A percentile compares a stretch with the other conserved stretches of the same genome.
Evolutionary conservation across 2,797 vertebrate genomes (phyloP).

Genomic region (Brachyrhaphis roseni): DNA sequence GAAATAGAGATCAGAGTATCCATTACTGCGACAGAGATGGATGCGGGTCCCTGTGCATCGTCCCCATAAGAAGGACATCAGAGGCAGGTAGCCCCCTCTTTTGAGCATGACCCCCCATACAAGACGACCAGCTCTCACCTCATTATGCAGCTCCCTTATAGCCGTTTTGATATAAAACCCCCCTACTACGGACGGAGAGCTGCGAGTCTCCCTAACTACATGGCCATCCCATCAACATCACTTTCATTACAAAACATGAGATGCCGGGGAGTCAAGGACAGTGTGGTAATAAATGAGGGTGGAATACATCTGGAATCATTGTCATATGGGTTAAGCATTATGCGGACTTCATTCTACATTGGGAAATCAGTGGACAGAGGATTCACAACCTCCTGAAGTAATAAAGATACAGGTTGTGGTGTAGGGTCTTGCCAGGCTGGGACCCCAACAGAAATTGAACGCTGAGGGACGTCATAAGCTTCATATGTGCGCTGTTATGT

Average conservation of each 20-base stretch:
- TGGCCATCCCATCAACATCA: conserved; percentile 87
- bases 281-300: conserved; percentile 88
- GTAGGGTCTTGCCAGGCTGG: conserved; percentile 68
- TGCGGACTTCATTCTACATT: conserved; percentile 86
- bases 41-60: conserved; percentile 81
- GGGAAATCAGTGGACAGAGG: conserved; percentile 84
- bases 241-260: conserved; percentile 92
- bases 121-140: conserved; percentile 85
- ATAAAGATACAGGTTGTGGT: conserved; percentile 83
- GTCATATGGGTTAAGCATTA: conserved; percentile 86
- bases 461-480: conserved; percentile 55
- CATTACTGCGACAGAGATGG: conserved; percentile 89
- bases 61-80: conserved; percentile 88
- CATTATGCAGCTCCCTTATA: conserved; percentile 88
- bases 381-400: conserved; percentile 82
- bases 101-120: conserved; percentile 83
- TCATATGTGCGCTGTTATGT: conserved; percentile 30
- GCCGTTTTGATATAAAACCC: conserved; percentile 88
- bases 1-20: conserved; percentile 89
- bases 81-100: conserved; percentile 85
- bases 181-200: conserved; percentile 80
- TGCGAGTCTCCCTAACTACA: conserved; percentile 82
- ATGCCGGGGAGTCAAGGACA: conserved; percentile 87
- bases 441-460: conserved; percentile 50
- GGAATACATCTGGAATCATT: conserved; percentile 88